Conservation (phyloP, 64 coral and sea anemone species). For the Anthopleura sola region DNA sequence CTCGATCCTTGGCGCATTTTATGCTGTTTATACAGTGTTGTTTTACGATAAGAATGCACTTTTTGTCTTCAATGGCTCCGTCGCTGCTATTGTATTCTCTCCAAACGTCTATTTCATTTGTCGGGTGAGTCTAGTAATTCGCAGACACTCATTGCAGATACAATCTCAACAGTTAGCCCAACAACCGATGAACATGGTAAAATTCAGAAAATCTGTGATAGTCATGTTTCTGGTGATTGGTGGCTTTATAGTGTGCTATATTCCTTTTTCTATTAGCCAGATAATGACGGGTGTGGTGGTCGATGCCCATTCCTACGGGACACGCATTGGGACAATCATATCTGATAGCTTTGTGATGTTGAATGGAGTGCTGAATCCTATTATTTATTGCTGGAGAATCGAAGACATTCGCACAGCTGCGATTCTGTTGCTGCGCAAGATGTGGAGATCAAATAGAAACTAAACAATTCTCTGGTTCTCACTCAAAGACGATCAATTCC, state of each 20-base stretch:
- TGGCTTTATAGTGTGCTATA: background rate
- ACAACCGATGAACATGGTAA: background rate
- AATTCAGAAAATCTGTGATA: background rate
- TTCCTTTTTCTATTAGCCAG: background rate
- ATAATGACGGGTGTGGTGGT: background rate
- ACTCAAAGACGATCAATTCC: too few relatives aligned
- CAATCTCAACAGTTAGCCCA: background rate
- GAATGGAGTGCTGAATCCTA: background rate
- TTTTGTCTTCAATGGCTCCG: background rate
- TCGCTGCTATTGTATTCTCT: too few relatives aligned
- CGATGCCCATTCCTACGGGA: background rate
- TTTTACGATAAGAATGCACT: background rate
- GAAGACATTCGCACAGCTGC: background rate
- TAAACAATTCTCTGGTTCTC: too few relatives aligned
- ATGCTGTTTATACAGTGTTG: background rate
- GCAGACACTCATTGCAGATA: constrained; percentile 2
- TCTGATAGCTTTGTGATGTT: background rate
- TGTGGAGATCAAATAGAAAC: background rate
- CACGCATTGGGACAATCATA: background rate
- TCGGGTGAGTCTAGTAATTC: background rate
- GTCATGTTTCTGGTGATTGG: background rate
- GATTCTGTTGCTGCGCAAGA: background rate
- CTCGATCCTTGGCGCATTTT: background rate
- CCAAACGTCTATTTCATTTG: constrained; percentile 7
- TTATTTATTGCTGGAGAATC: constrained; percentile 15